These are phyloP conservation scores for Spermophilus dauricus DNA, from an alignment of 2,113 vertebrate genomes.

Conservation along the genomic window DNA sequence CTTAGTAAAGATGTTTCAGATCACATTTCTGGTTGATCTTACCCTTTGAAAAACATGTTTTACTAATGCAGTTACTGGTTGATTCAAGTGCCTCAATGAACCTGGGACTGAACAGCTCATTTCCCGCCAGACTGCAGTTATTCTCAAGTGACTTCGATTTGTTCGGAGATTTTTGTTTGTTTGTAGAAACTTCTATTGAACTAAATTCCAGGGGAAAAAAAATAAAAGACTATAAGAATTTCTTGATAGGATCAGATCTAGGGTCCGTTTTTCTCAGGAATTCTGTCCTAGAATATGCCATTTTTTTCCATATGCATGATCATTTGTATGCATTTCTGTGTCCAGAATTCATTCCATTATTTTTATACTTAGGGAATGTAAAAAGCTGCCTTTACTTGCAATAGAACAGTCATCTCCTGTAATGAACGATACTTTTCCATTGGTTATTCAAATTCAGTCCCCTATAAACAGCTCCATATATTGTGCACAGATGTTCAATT, in stretches of 20 bases:
- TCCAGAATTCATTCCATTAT: constrained; percentile 11
- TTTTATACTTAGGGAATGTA: not conserved
- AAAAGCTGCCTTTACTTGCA: not conserved
- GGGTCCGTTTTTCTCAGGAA: constrained; percentile 45
- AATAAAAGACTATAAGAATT: not conserved
- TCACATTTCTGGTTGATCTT: not conserved
- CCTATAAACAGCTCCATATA: not conserved
- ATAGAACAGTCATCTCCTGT: not conserved
- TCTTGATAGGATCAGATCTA: constrained; percentile 45
- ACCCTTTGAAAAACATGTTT: not conserved
- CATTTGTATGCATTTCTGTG: not conserved
- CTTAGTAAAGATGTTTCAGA: not conserved
- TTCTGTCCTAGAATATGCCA: not conserved
- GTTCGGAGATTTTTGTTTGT: not conserved
- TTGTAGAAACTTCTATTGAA: constrained; percentile 44
- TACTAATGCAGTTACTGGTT: not conserved
- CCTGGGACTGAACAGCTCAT: not conserved
- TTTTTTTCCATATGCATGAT: not conserved
- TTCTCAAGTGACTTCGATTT: not conserved
- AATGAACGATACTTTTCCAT: not conserved
- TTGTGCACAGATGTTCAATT: not conserved
- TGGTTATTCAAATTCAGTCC: not conserved
- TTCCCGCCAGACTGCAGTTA: not conserved
- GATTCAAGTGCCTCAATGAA: constrained; percentile 55
- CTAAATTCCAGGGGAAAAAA: not conserved